phyloP scores from a whole-genome alignment of 1,140 invertebrate species.

The Metaphire vulgaris region DNA sequence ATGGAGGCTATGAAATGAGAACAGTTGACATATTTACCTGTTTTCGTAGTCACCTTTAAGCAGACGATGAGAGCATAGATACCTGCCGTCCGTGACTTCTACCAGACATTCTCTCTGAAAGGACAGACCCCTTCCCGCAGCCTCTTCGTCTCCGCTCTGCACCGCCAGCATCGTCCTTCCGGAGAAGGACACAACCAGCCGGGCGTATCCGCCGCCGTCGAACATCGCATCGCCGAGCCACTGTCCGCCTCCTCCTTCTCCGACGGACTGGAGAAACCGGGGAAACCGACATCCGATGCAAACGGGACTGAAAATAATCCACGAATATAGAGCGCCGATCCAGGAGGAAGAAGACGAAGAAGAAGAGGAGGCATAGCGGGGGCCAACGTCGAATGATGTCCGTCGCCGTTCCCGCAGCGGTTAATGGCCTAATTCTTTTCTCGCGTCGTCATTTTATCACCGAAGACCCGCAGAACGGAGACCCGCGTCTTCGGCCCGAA shows the following conservation, averaged over 20 bases:
- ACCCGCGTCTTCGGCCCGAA: too few species aligned
- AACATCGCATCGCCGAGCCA: conserved; percentile 6
- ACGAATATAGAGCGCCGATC: too few species aligned
- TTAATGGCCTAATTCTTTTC: too few species aligned
- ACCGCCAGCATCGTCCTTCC: background rate
- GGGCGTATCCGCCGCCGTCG: background rate
- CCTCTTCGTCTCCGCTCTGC: background rate
- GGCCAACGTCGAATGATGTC: too few species aligned
- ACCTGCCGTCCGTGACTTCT: background rate
- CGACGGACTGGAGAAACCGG: conserved; percentile 9
- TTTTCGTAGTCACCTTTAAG: background rate
- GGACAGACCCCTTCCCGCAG: background rate
- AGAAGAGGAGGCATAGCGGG: too few species aligned
- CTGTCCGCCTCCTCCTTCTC: background rate
- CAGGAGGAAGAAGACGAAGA: background rate
- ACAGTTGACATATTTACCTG: background rate
- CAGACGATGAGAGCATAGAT: background rate
- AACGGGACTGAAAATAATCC: too few species aligned
- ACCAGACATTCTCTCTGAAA: background rate
- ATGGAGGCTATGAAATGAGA: too few species aligned
- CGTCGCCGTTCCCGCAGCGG: too few species aligned
- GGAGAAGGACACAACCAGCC: background rate
- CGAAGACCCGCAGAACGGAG: too few species aligned
- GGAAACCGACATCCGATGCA: conserved; percentile 5
- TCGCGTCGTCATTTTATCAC: too few species aligned